These are phyloP conservation scores for Noctua fimbriata DNA, from an alignment of 2,888 invertebrate species.

Conservation along the genomic window DNA sequence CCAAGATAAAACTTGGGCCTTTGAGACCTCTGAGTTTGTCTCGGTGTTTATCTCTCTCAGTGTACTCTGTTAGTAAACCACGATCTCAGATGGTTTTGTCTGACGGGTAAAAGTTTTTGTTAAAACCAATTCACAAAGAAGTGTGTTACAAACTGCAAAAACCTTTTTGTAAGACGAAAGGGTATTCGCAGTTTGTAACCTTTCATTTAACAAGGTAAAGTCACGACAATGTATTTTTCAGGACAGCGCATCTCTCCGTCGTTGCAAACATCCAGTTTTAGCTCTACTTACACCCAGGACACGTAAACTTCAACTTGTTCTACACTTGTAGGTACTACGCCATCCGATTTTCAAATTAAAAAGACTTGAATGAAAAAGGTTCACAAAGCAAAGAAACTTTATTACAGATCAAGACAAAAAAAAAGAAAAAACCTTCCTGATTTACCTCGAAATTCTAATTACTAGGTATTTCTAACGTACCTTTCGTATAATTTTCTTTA, in stretches of 20 bases:
- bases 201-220: neutral
- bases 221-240: neutral
- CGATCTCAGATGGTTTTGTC: neutral
- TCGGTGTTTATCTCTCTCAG: neutral
- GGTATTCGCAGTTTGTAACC: neutral
- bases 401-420: constrained; percentile 9
- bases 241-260: constrained; percentile 3
- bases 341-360: constrained; percentile 42
- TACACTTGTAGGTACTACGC: constrained; percentile 22
- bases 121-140: neutral
- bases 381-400: constrained; percentile 16
- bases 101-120: neutral
- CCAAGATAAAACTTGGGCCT: neutral
- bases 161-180: neutral
- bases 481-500: constrained; percentile 34
- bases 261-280: constrained; percentile 2
- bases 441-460: constrained; percentile 27
- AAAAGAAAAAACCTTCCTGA: constrained; percentile 5
- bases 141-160: neutral
- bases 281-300: constrained; percentile 18
- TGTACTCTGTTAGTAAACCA: neutral
- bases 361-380: constrained; percentile 39
- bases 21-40: too few relatives aligned
- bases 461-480: constrained; percentile 18
- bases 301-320: constrained; percentile 36